phyloP scores from a whole-genome alignment of 64 coral and sea anemone genomes.

The Stichodactyla mertensii region DNA sequence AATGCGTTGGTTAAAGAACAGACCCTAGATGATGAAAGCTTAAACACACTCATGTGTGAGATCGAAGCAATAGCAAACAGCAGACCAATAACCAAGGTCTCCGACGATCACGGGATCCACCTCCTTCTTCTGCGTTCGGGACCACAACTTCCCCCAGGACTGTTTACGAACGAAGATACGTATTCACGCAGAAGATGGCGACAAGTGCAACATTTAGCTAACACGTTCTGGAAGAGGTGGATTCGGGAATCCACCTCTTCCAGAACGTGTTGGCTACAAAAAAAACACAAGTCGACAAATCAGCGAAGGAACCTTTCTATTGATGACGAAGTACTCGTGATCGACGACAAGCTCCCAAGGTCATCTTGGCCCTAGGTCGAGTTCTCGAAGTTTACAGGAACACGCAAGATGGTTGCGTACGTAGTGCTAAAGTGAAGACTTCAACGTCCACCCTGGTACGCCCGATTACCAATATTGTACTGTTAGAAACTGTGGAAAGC shows the following conservation, averaged over 20 bases:
- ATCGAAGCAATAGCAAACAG: conserved; percentile 20
- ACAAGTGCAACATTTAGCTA: conserved; percentile 8
- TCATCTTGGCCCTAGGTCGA: conserved; percentile 23
- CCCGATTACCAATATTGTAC: too few species aligned
- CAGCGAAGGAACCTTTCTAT: conserved; percentile 10
- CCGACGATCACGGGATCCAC: conserved; percentile 12
- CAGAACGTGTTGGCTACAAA: neutral
- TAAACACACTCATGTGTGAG: conserved; percentile 10
- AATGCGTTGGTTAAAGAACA: neutral
- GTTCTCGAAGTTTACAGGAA: conserved; percentile 8
- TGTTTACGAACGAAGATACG: neutral
- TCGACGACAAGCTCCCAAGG: neutral
- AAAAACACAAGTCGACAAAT: conserved; percentile 19
- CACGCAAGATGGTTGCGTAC: conserved; percentile 3
- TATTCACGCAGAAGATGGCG: neutral
- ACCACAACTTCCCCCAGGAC: neutral
- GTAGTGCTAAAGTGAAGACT: too few species aligned
- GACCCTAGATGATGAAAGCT: conserved; percentile 7
- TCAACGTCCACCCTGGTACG: too few species aligned
- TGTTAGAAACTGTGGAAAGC: too few species aligned
- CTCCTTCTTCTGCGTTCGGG: neutral
- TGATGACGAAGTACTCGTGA: neutral
- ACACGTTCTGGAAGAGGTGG: conserved; percentile 25
- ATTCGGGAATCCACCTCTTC: conserved; percentile 26
- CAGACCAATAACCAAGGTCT: conserved; percentile 8